These are phyloP conservation scores for Novumbra hubbsi DNA, from an alignment of 2,797 vertebrate genomes.

Conservation along the genomic window DNA sequence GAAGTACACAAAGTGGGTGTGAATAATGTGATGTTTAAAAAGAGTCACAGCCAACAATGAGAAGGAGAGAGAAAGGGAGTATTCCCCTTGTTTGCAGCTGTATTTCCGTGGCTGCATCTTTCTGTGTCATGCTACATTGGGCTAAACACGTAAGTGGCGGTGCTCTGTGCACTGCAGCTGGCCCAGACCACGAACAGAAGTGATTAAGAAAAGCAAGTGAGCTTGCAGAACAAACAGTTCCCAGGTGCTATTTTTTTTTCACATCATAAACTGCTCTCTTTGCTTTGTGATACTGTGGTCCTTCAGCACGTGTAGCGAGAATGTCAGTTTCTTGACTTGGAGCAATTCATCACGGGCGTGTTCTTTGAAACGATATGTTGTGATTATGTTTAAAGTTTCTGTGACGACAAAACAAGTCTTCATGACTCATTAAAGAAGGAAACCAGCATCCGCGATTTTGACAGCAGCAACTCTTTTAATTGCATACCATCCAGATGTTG, in stretches of 20 bases:
- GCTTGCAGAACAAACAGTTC: background rate
- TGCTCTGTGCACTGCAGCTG: conserved; percentile 3
- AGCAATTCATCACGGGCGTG: background rate
- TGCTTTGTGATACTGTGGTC: background rate
- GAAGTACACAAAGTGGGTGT: background rate
- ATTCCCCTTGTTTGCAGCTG: background rate
- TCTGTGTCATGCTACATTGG: background rate
- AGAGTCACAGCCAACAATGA: too few relatives aligned
- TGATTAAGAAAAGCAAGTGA: background rate
- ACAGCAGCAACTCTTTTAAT: background rate
- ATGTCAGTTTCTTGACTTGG: background rate
- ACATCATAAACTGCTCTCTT: background rate
- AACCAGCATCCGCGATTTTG: background rate
- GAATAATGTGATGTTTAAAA: background rate
- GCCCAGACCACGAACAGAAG: conserved; percentile 2
- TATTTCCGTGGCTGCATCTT: background rate
- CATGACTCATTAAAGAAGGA: background rate
- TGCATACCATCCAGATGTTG: background rate
- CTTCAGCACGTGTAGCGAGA: background rate
- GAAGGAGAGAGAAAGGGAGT: background rate
- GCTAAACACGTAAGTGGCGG: background rate
- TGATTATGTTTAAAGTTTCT: background rate
- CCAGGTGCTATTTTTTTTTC: background rate
- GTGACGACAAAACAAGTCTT: conserved; percentile 13
- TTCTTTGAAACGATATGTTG: background rate